Evolutionary conservation across 2,888 invertebrate species (phyloP).

Genomic region (Nymphalis urticae): DNA sequence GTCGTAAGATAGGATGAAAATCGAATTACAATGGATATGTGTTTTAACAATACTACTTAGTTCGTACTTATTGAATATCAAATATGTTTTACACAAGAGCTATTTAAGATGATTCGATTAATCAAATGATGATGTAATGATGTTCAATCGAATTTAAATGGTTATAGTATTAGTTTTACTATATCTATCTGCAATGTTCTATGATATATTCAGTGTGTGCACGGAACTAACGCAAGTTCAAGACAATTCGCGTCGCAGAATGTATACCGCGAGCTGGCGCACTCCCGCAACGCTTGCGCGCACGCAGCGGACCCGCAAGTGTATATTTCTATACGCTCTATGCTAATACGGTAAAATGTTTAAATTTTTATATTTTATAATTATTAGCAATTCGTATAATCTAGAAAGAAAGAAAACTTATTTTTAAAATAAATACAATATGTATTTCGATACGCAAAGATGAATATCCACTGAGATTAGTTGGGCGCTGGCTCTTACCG

Average conservation of each 20-base stretch:
- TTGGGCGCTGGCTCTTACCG: too few species aligned
- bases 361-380: too few species aligned
- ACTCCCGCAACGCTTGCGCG: slow-evolving; percentile 45
- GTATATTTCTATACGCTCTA: slow-evolving; percentile 66
- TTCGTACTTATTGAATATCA: too few species aligned
- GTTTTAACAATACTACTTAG: neutral
- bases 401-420: neutral
- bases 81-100: too few species aligned
- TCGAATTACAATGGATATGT: neutral
- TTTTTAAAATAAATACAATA: neutral
- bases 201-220: neutral
- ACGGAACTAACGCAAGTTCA: slow-evolving; percentile 49
- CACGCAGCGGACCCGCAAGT: slow-evolving; percentile 48
- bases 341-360: slow-evolving; percentile 46
- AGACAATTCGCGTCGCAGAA: slow-evolving; percentile 32
- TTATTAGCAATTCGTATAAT: too few species aligned
- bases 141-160: neutral
- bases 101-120: too few species aligned
- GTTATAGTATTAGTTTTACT: neutral
- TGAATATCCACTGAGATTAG: too few species aligned
- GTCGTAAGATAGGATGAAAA: neutral
- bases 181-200: too few species aligned
- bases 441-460: too few species aligned
- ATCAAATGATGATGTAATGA: too few species aligned
- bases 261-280: slow-evolving; percentile 47